A percentile compares a stretch with the other conserved stretches of the same genome.
Conservation (phyloP, 2,888 invertebrate genomes). For the Ectemnius cavifrons region DNA sequence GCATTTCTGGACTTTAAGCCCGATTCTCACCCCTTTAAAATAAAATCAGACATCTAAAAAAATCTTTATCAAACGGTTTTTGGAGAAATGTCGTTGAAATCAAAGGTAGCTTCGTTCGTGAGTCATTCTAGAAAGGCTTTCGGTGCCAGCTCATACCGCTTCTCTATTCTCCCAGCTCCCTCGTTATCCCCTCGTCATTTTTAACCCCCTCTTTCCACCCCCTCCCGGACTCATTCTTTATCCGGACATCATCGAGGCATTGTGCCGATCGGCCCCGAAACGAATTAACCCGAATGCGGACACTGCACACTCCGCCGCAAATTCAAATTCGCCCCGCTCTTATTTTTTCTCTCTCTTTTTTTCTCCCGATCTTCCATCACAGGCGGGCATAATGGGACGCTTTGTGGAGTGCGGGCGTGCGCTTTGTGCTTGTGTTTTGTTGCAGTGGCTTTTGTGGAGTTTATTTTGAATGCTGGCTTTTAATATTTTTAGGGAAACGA, state of each 20-base stretch:
- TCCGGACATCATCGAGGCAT: conserved; percentile 40
- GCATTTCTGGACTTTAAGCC: too few relatives aligned
- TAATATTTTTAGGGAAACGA: too few relatives aligned
- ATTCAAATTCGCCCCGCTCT: neutral
- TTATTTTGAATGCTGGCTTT: too few relatives aligned
- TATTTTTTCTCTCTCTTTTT: conserved; percentile 9
- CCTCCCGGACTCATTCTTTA: conserved; percentile 42
- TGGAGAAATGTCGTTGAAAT: too few relatives aligned
- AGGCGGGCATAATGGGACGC: too few relatives aligned
- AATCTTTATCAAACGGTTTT: too few relatives aligned
- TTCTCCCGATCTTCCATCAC: too few relatives aligned
- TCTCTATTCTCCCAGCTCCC: conserved; percentile 34
- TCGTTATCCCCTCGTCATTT: conserved; percentile 51
- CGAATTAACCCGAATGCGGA: conserved; percentile 46
- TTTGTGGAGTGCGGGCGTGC: too few relatives aligned
- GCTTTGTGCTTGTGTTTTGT: too few relatives aligned
- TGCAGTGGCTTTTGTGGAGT: too few relatives aligned
- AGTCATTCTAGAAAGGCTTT: conserved; percentile 47
- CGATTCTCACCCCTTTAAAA: too few relatives aligned
- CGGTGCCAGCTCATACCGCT: conserved; percentile 48
- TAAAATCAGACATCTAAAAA: too few relatives aligned
- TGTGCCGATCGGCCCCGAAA: conserved; percentile 42
- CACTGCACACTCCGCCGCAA: neutral
- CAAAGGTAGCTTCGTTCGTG: conserved; percentile 10
- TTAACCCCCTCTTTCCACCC: conserved; percentile 29